These are phyloP conservation scores for Caerostris darwini DNA, from an alignment of 1,140 invertebrate species.

Conservation along the genomic window DNA sequence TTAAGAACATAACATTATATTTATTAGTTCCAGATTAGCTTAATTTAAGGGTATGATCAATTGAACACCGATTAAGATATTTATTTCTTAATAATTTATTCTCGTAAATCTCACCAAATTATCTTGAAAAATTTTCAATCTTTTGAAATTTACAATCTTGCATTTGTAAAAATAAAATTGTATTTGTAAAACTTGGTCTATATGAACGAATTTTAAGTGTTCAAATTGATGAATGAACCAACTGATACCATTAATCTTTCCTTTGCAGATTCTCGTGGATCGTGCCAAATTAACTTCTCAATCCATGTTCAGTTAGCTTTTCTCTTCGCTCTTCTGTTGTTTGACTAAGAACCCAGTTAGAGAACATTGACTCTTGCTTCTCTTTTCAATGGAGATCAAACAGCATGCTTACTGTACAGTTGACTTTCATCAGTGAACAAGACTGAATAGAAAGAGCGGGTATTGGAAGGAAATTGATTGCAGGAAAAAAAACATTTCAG, in stretches of 20 bases:
- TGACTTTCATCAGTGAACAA: not conserved
- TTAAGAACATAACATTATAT: too few relatives aligned
- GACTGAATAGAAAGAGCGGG: conserved; percentile 30
- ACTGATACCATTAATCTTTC: not conserved
- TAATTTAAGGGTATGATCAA: too few relatives aligned
- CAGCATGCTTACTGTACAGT: conserved; percentile 63
- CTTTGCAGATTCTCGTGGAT: conserved; percentile 50
- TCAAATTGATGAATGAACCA: too few relatives aligned
- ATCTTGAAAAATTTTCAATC: too few relatives aligned
- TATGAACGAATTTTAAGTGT: too few relatives aligned
- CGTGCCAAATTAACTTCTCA: conserved; percentile 46
- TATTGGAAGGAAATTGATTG: conserved; percentile 1
- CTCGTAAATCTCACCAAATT: too few relatives aligned
- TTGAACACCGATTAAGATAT: too few relatives aligned
- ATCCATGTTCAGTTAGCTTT: conserved; percentile 40
- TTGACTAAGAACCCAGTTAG: conserved; percentile 31
- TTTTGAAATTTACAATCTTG: too few relatives aligned
- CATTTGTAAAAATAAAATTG: too few relatives aligned
- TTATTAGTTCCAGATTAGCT: too few relatives aligned
- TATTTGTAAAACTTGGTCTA: too few relatives aligned
- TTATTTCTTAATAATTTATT: too few relatives aligned
- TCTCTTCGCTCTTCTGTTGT: not conserved
- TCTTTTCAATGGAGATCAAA: conserved; percentile 45
- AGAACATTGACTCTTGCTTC: not conserved
- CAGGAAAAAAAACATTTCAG: not conserved